A percentile compares a stretch with the other conserved stretches of the same genome.
Conservation (phyloP, 2,888 invertebrate genomes). For the Dinocampus coccinellae region DNA sequence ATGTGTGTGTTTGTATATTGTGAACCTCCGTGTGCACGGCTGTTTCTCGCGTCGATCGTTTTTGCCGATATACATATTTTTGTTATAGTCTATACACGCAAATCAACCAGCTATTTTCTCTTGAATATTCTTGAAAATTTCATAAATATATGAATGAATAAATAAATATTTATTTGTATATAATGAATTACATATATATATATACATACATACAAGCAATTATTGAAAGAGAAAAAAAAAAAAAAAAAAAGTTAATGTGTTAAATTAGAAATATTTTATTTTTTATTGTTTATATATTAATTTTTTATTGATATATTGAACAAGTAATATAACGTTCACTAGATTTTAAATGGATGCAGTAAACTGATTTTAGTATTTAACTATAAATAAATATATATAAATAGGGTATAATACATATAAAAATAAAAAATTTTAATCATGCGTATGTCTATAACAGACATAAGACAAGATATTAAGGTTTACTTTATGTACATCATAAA, state of each 20-base stretch:
- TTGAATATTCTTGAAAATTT: conserved; percentile 9
- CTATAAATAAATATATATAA: not conserved
- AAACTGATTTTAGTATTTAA: not conserved
- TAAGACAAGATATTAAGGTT: conserved; percentile 13
- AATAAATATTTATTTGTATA: not conserved
- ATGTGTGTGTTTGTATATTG: no score
- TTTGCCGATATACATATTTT: conserved; percentile 20
- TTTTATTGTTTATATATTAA: not conserved
- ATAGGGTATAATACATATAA: not conserved
- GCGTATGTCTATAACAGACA: not conserved
- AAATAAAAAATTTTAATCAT: not conserved
- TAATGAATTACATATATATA: no score
- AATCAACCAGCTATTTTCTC: conserved; percentile 14
- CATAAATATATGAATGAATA: conserved; percentile 14
- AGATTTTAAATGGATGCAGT: conserved; percentile 5
- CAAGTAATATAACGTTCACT: not conserved
- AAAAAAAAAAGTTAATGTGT: no score
- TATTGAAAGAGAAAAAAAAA: no score
- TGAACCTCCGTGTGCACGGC: not conserved
- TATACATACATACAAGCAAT: no score
- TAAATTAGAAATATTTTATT: no score
- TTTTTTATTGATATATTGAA: not conserved
- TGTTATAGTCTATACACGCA: conserved; percentile 13
- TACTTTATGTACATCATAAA: conserved; percentile 24
- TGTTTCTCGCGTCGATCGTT: conserved; percentile 29